These are phyloP conservation scores for Formica exsecta DNA, from an alignment of 1,140 invertebrate species.

Conservation along the genomic window DNA sequence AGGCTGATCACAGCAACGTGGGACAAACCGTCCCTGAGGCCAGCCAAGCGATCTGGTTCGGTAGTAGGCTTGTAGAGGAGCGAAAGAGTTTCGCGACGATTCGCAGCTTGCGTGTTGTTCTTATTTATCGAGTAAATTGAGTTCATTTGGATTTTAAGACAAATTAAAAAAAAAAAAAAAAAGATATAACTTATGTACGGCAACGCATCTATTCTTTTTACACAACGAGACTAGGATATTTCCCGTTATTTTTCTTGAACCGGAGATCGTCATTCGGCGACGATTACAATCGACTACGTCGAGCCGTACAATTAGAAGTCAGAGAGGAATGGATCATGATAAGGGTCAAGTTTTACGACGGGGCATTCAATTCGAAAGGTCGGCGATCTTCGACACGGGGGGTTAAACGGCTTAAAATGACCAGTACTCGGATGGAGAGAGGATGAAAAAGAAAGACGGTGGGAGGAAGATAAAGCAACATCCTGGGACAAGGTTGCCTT, in stretches of 20 bases:
- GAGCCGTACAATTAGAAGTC: slow-evolving; percentile 45
- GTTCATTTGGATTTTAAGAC: not conserved
- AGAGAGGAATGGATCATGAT: slow-evolving; percentile 54
- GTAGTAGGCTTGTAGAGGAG: slow-evolving; percentile 72
- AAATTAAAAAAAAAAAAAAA: not conserved
- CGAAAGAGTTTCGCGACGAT: slow-evolving; percentile 65
- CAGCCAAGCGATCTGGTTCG: slow-evolving; percentile 71
- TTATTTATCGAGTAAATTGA: slow-evolving; percentile 3
- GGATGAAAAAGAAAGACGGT: slow-evolving; percentile 42
- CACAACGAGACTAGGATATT: not conserved
- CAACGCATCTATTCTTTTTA: not conserved
- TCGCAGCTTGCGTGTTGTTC: slow-evolving; percentile 11
- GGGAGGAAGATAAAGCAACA: slow-evolving; percentile 52
- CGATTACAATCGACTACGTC: slow-evolving; percentile 28
- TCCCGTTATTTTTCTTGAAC: not conserved
- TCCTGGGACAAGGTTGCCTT: slow-evolving; percentile 54
- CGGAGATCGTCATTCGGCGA: slow-evolving; percentile 23
- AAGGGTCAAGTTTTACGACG: slow-evolving; percentile 66
- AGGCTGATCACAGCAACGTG: slow-evolving; percentile 72
- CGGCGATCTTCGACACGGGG: slow-evolving; percentile 65
- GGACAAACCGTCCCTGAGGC: slow-evolving; percentile 69
- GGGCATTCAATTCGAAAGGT: slow-evolving; percentile 60
- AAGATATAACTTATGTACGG: not conserved
- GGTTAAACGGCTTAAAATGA: slow-evolving; percentile 69
- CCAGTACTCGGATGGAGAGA: slow-evolving; percentile 21